phyloP scores from a whole-genome alignment of 2,113 vertebrate species.

The Chrysochloris asiatica region DNA sequence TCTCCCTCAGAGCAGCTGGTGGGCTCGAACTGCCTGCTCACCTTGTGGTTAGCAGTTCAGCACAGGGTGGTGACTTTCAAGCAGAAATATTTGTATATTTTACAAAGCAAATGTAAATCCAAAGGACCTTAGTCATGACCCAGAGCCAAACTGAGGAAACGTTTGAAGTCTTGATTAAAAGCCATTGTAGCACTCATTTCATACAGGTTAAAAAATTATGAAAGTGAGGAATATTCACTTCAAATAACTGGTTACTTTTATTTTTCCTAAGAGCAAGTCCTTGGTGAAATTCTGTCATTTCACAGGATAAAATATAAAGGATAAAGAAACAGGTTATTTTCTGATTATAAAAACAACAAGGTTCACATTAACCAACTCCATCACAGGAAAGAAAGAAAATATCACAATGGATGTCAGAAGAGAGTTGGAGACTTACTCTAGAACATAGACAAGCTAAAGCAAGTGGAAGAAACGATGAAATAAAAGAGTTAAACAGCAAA shows the following conservation, averaged over 20 bases:
- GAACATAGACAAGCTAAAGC: too few relatives aligned
- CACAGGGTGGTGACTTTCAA: not conserved
- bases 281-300: constrained; percentile 28
- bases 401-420: too few relatives aligned
- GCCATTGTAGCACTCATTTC: constrained; percentile 47
- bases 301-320: constrained; percentile 8
- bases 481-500: too few relatives aligned
- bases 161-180: constrained; percentile 63
- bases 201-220: constrained; percentile 48
- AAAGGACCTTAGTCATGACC: constrained; percentile 48
- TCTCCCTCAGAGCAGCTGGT: too few relatives aligned
- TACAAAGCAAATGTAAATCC: constrained; percentile 58
- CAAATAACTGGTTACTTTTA: not conserved
- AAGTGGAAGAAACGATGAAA: too few relatives aligned
- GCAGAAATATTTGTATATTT: constrained; percentile 53
- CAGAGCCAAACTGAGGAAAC: constrained; percentile 57
- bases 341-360: constrained; percentile 1
- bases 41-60: too few relatives aligned
- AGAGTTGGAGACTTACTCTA: too few relatives aligned
- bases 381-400: too few relatives aligned
- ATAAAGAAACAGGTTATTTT: constrained; percentile 4
- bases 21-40: too few relatives aligned
- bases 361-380: not conserved
- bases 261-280: not conserved
- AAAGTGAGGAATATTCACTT: constrained; percentile 41